phyloP scores from a whole-genome alignment of 2,888 invertebrate genomes.

The Drosophila quinaria region DNA sequence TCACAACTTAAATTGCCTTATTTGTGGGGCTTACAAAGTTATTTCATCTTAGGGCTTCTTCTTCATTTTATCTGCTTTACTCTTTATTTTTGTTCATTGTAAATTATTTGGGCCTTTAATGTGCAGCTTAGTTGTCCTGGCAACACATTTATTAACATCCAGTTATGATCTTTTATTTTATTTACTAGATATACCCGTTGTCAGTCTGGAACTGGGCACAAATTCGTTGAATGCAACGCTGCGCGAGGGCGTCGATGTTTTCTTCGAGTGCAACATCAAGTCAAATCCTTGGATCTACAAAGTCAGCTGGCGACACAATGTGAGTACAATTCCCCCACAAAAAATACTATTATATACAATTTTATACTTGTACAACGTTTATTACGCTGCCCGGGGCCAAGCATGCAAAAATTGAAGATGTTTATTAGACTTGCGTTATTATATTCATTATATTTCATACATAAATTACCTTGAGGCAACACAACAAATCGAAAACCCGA shows the following conservation, averaged over 20 bases:
- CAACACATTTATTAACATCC: constrained; percentile 1
- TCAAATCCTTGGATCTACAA: constrained; percentile 94
- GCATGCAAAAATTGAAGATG: constrained; percentile 43
- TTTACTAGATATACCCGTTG: constrained; percentile 92
- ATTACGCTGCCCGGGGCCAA: constrained; percentile 13
- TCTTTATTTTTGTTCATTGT: constrained; percentile 5
- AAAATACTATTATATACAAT: background rate
- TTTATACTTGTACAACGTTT: constrained; percentile 7
- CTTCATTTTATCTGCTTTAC: constrained; percentile 31
- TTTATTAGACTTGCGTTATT: constrained; percentile 58
- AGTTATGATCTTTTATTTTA: background rate
- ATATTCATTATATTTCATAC: constrained; percentile 75
- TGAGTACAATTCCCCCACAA: constrained; percentile 86
- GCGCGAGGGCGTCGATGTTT: constrained; percentile 95
- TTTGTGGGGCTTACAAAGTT: constrained; percentile 80
- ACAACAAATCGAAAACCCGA: constrained; percentile 53
- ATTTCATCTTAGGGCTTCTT: constrained; percentile 66
- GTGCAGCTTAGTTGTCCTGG: constrained; percentile 24
- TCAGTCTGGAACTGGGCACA: constrained; percentile 93
- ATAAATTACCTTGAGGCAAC: constrained; percentile 74
- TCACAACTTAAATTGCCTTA: constrained; percentile 79
- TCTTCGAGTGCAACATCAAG: constrained; percentile 95
- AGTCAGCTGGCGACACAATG: constrained; percentile 92
- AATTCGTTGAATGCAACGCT: constrained; percentile 92
- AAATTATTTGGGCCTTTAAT: constrained; percentile 29